Percentiles rank a stretch among this genome's conserved stretches.
phyloP scores from a whole-genome alignment of 2,113 vertebrate genomes.

The Bothrops jararaca region DNA sequence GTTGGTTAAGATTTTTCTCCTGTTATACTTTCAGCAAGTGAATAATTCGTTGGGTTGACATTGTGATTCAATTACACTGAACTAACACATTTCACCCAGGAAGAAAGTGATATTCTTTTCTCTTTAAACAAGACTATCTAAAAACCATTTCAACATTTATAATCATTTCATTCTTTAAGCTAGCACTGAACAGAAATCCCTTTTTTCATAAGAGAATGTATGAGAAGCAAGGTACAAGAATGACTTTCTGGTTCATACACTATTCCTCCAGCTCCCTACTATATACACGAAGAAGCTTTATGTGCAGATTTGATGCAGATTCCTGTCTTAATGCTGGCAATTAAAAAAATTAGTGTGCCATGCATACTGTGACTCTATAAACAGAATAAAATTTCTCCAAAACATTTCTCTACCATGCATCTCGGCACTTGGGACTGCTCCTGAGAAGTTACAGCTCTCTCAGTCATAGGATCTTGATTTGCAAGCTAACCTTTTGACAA shows the following conservation, averaged over 20 bases:
- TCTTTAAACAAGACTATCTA: background rate
- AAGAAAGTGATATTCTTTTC: background rate
- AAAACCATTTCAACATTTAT: background rate
- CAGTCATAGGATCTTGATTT: background rate
- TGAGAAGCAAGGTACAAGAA: background rate
- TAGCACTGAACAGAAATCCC: background rate
- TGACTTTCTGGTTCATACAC: background rate
- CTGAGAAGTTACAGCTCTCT: background rate
- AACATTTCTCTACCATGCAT: background rate
- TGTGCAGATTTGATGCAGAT: background rate
- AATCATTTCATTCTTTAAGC: background rate
- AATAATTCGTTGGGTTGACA: background rate
- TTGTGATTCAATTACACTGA: background rate
- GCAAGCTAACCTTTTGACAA: background rate
- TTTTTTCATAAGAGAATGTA: background rate
- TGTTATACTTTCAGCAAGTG: background rate
- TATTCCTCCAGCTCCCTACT: background rate
- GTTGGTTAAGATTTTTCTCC: background rate
- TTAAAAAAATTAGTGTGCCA: background rate
- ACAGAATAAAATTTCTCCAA: background rate
- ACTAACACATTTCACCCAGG: background rate
- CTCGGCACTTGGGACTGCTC: background rate
- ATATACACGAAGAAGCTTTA: background rate
- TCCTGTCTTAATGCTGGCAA: background rate
- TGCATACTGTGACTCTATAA: background rate